Percentiles rank a stretch among this genome's conserved stretches.
Evolutionary conservation across 2,888 invertebrate species (phyloP).

Genomic region (Habrosyne pyritoides): DNA sequence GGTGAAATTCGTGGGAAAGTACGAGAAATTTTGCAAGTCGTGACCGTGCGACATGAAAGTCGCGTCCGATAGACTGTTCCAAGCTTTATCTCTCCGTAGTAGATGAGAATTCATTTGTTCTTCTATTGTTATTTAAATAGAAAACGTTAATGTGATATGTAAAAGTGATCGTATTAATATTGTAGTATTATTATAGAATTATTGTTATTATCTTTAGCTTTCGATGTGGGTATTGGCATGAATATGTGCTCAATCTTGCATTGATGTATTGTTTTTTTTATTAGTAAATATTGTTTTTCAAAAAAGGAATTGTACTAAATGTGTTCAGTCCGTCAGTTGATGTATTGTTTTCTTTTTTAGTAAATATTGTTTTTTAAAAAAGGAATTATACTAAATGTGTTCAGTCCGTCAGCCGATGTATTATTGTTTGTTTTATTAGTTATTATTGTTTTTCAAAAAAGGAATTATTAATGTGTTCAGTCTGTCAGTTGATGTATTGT

Average conservation of each 20-base stretch:
- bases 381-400: no score
- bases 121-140: conserved; percentile 22
- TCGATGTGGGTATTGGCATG: no score
- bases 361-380: no score
- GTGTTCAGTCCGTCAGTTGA: no score
- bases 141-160: conserved; percentile 38
- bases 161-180: conserved; percentile 32
- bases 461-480: no score
- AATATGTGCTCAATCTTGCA: no score
- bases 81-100: neutral
- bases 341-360: neutral
- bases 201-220: neutral
- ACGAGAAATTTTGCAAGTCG: neutral
- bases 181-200: conserved; percentile 12
- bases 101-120: conserved; percentile 24
- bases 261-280: neutral
- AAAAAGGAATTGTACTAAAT: neutral
- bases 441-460: no score
- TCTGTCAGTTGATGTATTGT: no score
- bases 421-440: neutral
- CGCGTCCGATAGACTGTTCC: conserved; percentile 8
- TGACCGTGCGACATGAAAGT: conserved; percentile 10
- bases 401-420: no score
- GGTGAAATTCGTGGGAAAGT: neutral
- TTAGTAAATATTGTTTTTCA: no score